phyloP scores from a whole-genome alignment of 1,140 invertebrate species.

The Tribolium madens region DNA sequence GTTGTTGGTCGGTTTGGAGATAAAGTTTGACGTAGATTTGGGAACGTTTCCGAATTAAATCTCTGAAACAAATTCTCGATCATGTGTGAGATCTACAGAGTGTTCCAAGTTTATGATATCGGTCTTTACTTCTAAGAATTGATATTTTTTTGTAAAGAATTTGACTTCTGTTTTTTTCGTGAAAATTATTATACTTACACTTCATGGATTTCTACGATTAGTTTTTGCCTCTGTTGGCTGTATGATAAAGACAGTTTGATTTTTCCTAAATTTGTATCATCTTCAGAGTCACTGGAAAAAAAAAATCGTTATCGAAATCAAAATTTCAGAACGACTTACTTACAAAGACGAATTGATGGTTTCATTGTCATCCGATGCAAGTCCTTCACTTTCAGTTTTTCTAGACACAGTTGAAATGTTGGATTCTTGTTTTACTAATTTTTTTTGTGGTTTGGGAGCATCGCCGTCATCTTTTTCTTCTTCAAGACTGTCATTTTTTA shows the following conservation, averaged over 20 bases:
- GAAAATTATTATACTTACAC: conserved; percentile 75
- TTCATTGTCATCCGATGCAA: neutral
- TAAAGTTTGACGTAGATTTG: conserved; percentile 94
- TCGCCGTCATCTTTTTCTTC: neutral
- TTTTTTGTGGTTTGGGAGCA: neutral
- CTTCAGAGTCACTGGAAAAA: neutral
- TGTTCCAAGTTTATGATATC: too few species aligned
- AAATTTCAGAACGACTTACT: conserved; percentile 18
- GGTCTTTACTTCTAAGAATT: too few species aligned
- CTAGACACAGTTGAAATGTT: neutral
- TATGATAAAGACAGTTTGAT: conserved; percentile 83
- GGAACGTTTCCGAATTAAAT: neutral
- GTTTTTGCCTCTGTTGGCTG: conserved; percentile 81
- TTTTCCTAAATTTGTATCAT: conserved; percentile 6
- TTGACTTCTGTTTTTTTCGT: too few species aligned
- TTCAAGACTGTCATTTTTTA: conserved; percentile 10
- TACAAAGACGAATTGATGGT: neutral
- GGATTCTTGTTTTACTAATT: conserved; percentile 10
- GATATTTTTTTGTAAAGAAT: too few species aligned
- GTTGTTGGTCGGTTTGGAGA: conserved; percentile 86
- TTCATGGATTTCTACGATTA: conserved; percentile 87
- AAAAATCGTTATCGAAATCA: conserved; percentile 5
- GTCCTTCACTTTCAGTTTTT: neutral
- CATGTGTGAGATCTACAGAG: too few species aligned
- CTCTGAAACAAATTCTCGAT: too few species aligned